Evolutionary conservation across 2,888 invertebrate genomes (phyloP), one percentile per base, ranked within the genome.

Genomic region (Spialia ferax): DNA sequence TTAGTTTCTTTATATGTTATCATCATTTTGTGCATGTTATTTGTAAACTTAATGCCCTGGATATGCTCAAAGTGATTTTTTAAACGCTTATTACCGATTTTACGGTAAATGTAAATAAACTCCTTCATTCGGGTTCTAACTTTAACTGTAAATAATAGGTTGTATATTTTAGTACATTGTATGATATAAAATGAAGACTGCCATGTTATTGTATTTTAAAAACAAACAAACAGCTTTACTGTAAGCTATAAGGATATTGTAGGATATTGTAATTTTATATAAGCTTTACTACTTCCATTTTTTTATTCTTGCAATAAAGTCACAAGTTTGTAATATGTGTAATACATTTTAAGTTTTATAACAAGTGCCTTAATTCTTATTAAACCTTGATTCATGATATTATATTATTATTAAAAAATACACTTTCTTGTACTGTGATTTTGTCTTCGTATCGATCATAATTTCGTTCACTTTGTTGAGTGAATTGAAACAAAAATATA

Each of bases 31-130:
- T 85, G 91, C 92, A 91, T 91, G 83, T 87, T 81, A 80, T 76
- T 82, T 82, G 82, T 84, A 83, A 81, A 81, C 80, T 72, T 78
- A 81, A 75, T 72, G 71, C 69, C 82, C 78, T 83, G 82, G 78
- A 86, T 88, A 83, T 93, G 93, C 92, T 89, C 93, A 91, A 91
- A 93, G 87, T 93, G 93, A 88, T 89, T 80, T 62, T n/a, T 83
- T 93, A 93, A 91, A 90, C 88, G 91, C 91, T 91, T 91, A 88
- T 88, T 93, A 92, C 93, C 93, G 91, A 92, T 93, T 93, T 91
- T 92, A 83, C 91, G 93, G 93, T 93, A 93, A 86, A 80, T 93
- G 92, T 93, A 93, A 77, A 93, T 93, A 91, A 18, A 79, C 70
- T 73, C 84, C 80, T 85, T 84, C 82, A 84, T 84, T 91, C 88